Evolutionary conservation across 2,113 vertebrate species (phyloP).

Genomic region (Larimichthys polyactis): DNA sequence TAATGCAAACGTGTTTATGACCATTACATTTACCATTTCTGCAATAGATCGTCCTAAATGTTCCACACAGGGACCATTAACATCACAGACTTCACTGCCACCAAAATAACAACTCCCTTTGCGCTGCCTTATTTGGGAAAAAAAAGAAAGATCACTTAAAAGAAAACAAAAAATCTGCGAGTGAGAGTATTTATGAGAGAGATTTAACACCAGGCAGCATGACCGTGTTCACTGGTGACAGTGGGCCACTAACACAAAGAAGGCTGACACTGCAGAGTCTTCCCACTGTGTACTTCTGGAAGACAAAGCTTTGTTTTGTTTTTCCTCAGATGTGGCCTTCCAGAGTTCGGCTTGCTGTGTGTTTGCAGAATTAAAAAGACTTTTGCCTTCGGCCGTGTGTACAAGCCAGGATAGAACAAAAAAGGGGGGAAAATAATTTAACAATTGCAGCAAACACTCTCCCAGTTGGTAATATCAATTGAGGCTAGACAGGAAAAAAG

Average conservation of each 20-base stretch:
- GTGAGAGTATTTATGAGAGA: not conserved
- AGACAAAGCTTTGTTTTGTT: conserved; percentile 60
- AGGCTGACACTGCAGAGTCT: conserved; percentile 9
- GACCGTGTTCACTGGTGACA: conserved; percentile 21
- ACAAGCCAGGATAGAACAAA: conserved; percentile 41
- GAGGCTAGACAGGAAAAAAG: conserved; percentile 36
- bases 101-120: not conserved
- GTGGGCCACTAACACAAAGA: conserved; percentile 32
- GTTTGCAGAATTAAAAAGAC: conserved; percentile 56
- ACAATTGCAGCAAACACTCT: conserved; percentile 33
- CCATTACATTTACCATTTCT: no score
- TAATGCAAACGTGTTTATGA: no score
- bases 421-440: conserved; percentile 1
- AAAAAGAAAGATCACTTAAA: no score
- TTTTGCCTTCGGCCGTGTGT: conserved; percentile 27
- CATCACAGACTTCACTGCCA: not conserved
- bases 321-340: conserved; percentile 45
- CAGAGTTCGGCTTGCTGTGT: conserved; percentile 43
- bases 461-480: conserved; percentile 50
- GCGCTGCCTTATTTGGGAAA: not conserved
- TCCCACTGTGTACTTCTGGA: conserved; percentile 31
- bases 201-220: conserved; percentile 13
- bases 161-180: not conserved
- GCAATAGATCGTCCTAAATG: no score
- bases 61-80: no score